These are phyloP conservation scores for Prionailurus bengalensis DNA, from an alignment of 2,113 vertebrate species.

Conservation along the genomic window DNA sequence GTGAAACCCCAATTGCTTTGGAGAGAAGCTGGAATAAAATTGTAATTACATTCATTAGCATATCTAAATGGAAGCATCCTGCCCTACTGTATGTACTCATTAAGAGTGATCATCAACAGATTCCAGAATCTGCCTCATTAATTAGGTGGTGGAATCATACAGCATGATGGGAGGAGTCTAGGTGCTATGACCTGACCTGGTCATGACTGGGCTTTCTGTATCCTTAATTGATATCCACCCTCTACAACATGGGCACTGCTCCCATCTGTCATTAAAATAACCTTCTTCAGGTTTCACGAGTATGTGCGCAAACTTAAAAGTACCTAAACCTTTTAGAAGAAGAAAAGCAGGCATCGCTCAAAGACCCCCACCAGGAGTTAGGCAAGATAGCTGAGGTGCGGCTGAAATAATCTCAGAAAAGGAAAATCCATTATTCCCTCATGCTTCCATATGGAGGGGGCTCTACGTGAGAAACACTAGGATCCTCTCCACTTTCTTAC, in stretches of 20 bases:
- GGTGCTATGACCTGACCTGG: conserved; percentile 70
- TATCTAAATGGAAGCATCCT: conserved; percentile 86
- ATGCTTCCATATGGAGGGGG: background rate
- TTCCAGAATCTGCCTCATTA: conserved; percentile 88
- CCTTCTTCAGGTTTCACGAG: conserved; percentile 72
- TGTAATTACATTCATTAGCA: conserved; percentile 87
- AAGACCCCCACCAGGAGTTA: conserved; percentile 66
- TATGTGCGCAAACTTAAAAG: conserved; percentile 75
- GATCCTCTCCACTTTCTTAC: background rate
- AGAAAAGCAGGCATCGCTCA: conserved; percentile 72
- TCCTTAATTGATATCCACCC: conserved; percentile 70
- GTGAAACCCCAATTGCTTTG: conserved; percentile 86
- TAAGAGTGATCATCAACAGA: conserved; percentile 85
- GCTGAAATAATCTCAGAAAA: conserved; percentile 56
- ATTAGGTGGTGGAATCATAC: conserved; percentile 84
- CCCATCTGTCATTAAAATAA: conserved; percentile 82
- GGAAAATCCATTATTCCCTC: background rate
- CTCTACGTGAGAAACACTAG: background rate
- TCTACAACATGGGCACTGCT: conserved; percentile 57
- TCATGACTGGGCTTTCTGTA: conserved; percentile 79
- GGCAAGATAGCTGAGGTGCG: background rate
- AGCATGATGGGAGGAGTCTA: conserved; percentile 80
- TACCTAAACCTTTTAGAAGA: conserved; percentile 71
- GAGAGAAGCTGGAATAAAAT: conserved; percentile 86
- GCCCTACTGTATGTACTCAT: conserved; percentile 85